Evolutionary conservation across 2,888 invertebrate genomes (phyloP), one percentile per base, ranked within the genome.

Genomic region (Ischnus inquisitorius): DNA sequence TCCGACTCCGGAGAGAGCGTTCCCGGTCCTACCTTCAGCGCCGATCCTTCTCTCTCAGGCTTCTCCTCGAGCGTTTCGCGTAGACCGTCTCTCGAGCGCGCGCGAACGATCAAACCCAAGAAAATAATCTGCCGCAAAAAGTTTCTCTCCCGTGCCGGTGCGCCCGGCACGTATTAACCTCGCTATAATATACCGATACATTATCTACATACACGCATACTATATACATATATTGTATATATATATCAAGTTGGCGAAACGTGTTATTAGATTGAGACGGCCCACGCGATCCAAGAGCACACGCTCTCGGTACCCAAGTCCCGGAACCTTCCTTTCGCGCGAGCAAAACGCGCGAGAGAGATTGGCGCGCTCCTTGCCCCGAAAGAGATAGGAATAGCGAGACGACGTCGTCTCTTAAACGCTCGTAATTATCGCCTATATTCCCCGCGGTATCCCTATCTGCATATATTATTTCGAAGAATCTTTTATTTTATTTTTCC

Each of bases 261-360:
- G 87, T 92, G 89, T 92, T 90, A 91, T 92, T 91, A 92, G 90
- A 92, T 90, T 88, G 90, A 88, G 85, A 69, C 90, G 82, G 88
- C 91, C 91, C 91, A 91, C 91, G 90, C 90, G 86, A 88, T 84
- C 54, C 75, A 74, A 57, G 75, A 78, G 83, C 82, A 80, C 77
- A 82, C 83, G 84, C 83, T 34, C 34, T 34, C 34, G 34, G 34
- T 34, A 77, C 83, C 83, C 84, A 77, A 82, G 77, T 84, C 84
- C 85, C 85, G 85, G 86, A 87, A 82, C 85, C 75, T 86, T 34
- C 34, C 85, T 83, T 76, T 79, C 75, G 76, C 79, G 43, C 65
- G 82, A 72, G 79, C 68, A 77, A 54, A 22, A 34, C 34, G 34
- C 34, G 34, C 71, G 78, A 65, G 68, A 82, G 76, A 71, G 67